Conservation (phyloP, 1,140 invertebrate genomes). For the Lepidurus packardi region DNA sequence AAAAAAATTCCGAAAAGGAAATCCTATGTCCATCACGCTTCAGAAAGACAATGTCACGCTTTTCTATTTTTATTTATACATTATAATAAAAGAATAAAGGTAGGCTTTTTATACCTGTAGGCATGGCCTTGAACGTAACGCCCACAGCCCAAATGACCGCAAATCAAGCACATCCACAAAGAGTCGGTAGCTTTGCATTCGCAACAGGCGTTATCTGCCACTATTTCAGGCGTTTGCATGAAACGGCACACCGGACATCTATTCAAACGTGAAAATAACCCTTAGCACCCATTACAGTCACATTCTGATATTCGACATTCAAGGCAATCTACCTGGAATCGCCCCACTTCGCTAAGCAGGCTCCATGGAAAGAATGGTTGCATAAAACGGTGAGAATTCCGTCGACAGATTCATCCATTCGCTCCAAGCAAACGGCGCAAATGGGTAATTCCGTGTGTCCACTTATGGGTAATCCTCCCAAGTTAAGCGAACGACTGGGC, state of each 20-base stretch:
- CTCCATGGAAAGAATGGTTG: constrained; percentile 95
- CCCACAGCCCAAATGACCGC: constrained; percentile 96
- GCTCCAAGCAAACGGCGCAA: constrained; percentile 93
- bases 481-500: constrained; percentile 36
- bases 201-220: constrained; percentile 74
- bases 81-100: not conserved
- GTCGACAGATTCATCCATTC: constrained; percentile 97
- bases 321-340: too few relatives aligned
- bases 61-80: too few relatives aligned
- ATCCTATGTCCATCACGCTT: not conserved
- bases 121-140: constrained; percentile 68
- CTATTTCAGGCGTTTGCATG: constrained; percentile 86
- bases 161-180: constrained; percentile 98
- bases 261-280: constrained; percentile 16
- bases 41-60: not conserved
- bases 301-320: too few relatives aligned
- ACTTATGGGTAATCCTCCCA: constrained; percentile 54
- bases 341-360: constrained; percentile 93
- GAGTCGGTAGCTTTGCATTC: constrained; percentile 73
- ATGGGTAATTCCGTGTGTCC: constrained; percentile 92
- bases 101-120: constrained; percentile 48
- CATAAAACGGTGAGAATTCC: constrained; percentile 95
- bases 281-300: not conserved
- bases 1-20: not conserved
- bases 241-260: constrained; percentile 67